These are phyloP conservation scores for Hepsetus odoe DNA, from an alignment of 2,113 vertebrate genomes.

Conservation along the genomic window DNA sequence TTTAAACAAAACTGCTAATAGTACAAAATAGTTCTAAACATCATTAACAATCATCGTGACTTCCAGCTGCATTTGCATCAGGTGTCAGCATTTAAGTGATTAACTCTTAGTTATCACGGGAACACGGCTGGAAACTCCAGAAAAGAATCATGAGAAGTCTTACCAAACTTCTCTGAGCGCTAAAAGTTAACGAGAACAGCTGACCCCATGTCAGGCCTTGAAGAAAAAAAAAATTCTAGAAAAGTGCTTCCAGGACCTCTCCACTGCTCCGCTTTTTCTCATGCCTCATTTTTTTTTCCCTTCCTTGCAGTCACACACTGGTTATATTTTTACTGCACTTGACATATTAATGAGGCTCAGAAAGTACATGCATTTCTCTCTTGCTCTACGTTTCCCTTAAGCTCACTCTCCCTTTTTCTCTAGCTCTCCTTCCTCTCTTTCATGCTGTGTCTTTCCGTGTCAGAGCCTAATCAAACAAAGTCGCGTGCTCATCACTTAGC, in stretches of 20 bases:
- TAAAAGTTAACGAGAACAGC: constrained; percentile 14
- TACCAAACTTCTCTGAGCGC: neutral
- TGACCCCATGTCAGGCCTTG: constrained; percentile 23
- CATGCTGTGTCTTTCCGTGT: constrained; percentile 69
- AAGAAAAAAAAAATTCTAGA: neutral
- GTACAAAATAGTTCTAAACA: too few species aligned
- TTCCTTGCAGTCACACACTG: constrained; percentile 38
- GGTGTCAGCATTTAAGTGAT: too few species aligned
- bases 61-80: too few species aligned
- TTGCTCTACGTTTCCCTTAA: constrained; percentile 4
- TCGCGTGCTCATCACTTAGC: constrained; percentile 66
- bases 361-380: constrained; percentile 32
- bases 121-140: neutral
- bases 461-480: constrained; percentile 76
- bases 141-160: neutral
- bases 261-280: constrained; percentile 19
- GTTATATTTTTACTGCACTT: constrained; percentile 41
- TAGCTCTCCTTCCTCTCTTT: constrained; percentile 40
- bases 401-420: neutral
- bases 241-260: constrained; percentile 42
- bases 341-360: constrained; percentile 49
- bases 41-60: too few species aligned
- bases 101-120: too few species aligned
- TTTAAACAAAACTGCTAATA: too few species aligned
- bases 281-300: constrained; percentile 44